Evolutionary conservation across 2,888 invertebrate genomes (phyloP).

Genomic region (Ectropis crepuscularia): DNA sequence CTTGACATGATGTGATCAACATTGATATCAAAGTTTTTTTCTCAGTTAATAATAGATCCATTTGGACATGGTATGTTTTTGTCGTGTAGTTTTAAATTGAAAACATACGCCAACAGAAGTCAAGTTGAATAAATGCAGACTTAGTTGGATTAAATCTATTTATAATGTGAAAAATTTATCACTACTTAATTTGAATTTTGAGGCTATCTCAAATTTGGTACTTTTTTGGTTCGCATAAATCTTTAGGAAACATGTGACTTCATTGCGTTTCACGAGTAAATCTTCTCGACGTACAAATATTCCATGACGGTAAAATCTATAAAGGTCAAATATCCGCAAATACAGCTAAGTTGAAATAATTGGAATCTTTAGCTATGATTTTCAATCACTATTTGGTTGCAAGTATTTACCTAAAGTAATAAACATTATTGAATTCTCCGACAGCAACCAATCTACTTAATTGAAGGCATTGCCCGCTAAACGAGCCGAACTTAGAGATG

Average conservation of each 20-base stretch:
- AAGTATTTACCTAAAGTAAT: slow-evolving; percentile 30
- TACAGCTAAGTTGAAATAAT: too few species aligned
- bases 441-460: slow-evolving; percentile 50
- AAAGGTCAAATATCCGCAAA: too few species aligned
- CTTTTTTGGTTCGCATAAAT: too few species aligned
- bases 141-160: too few species aligned
- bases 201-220: too few species aligned
- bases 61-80: slow-evolving; percentile 7
- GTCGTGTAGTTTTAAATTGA: slow-evolving; percentile 1
- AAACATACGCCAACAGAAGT: slow-evolving; percentile 29
- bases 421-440: slow-evolving; percentile 46
- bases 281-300: too few species aligned
- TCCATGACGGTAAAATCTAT: too few species aligned
- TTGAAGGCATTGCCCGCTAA: slow-evolving; percentile 51
- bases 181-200: too few species aligned
- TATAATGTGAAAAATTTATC: too few species aligned
- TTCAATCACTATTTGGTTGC: slow-evolving; percentile 10
- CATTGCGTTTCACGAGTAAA: too few species aligned
- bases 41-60: slow-evolving; percentile 11
- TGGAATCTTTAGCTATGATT: not conserved
- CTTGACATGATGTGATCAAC: slow-evolving; percentile 7
- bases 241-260: too few species aligned
- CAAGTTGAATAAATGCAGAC: slow-evolving; percentile 10
- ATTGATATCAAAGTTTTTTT: slow-evolving; percentile 9
- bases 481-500: slow-evolving; percentile 36